Evolutionary conservation across 2,888 invertebrate genomes (phyloP), one percentile per base, ranked within the genome.

Genomic region (Xanthorhoe designata): DNA sequence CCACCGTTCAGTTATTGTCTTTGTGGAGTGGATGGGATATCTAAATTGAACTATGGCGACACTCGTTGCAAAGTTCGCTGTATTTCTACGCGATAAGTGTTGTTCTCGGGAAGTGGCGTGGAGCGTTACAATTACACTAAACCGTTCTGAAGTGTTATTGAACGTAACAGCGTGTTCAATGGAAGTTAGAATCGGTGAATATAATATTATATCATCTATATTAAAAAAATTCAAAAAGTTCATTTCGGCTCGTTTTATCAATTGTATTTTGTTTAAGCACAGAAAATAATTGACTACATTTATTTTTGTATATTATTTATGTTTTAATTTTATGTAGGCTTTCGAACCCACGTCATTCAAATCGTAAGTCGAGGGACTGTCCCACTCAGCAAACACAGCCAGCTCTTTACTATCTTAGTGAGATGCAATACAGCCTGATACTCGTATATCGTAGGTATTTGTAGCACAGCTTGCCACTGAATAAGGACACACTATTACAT

Each of bases 401-500:
- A 24, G 24, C 24, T 3, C 24, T 3, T 24, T 3, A 24, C 24
- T 32, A 32, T 2, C 8, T 5, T 1, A 13, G 42, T 47, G 15
- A 17, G 17, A 42, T 47, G 47, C 15, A 17, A 8, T 15, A 13
- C 13, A 17, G 15, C n/a, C 45, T 15, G 7, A 47, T 7, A 24
- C 4, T 24, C 24, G 2, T 24, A 13, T 17, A 13, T 8, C 47
- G 47, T 17, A n/a, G n/a, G n/a, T n/a, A 15, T 47, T 47, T 15
- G 1, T 47, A 4, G 47, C 47, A 47, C 17, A 17, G 15, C 17
- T 17, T 47, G 13, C 17, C 13, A 6, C 15, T 47, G 24, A 47
- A 17, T 56, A 24, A 24, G 1, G n/a, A n/a, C n/a, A n/a, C n/a
- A n/a, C n/a, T n/a, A 58, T 58, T 70, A 63, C 70, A 71, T 64